Percentiles rank a stretch among this genome's conserved stretches.
phyloP scores from a whole-genome alignment of 53 echinoderm and acorn worm genomes.

The Zoroaster sp. region DNA sequence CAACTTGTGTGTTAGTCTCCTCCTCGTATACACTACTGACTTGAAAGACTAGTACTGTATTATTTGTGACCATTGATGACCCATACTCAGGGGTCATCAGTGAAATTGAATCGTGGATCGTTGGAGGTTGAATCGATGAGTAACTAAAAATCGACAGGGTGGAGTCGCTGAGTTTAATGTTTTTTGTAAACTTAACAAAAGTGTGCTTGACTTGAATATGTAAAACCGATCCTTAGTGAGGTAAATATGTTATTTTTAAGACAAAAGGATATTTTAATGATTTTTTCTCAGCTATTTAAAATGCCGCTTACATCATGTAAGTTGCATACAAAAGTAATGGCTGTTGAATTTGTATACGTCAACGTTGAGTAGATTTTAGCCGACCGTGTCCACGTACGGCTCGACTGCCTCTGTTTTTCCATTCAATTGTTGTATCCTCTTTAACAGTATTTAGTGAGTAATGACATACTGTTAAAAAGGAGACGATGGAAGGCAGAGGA shows the following conservation, averaged over 20 bases:
- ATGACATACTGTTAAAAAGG: no score
- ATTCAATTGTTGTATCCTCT: no score
- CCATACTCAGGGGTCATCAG: not conserved
- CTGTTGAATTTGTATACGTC: no score
- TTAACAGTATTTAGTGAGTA: no score
- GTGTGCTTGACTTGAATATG: not conserved
- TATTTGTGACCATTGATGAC: no score
- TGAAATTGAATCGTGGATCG: not conserved
- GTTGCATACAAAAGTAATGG: no score
- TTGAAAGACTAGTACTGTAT: not conserved
- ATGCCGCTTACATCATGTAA: no score
- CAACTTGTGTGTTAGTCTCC: not conserved
- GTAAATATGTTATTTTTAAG: not conserved
- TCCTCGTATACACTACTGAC: not conserved
- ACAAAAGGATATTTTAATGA: not conserved
- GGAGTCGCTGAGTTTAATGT: conserved; percentile 1
- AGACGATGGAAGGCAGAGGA: no score
- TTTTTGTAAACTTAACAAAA: not conserved
- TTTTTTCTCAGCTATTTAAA: not conserved
- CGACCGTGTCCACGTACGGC: no score
- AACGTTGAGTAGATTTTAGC: no score
- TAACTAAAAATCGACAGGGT: not conserved
- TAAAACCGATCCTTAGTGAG: not conserved
- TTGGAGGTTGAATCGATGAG: not conserved
- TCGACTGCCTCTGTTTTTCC: no score